A percentile compares a stretch with the other conserved stretches of the same genome.
phyloP scores from a whole-genome alignment of 2,797 vertebrate species.

The Xerus rutilus region DNA sequence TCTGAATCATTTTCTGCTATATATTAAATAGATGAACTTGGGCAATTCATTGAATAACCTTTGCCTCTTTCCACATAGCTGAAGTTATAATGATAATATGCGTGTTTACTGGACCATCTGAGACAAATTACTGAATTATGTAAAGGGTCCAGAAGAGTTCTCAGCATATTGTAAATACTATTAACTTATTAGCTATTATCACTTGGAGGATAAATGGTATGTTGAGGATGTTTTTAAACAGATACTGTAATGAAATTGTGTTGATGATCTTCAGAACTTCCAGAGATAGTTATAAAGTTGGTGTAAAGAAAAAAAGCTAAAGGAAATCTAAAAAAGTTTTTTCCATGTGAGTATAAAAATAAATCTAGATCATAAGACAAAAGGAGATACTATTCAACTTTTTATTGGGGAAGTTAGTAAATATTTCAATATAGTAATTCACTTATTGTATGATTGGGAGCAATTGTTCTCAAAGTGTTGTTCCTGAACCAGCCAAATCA shows the following conservation, averaged over 20 bases:
- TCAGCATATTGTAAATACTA: not conserved
- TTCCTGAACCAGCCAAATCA: not conserved
- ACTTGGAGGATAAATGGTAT: not conserved
- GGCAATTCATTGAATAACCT: not conserved
- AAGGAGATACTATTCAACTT: not conserved
- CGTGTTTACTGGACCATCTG: not conserved
- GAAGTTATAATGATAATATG: not conserved
- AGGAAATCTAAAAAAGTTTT: not conserved
- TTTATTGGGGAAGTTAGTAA: not conserved
- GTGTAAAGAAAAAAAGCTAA: not conserved
- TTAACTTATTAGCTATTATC: not conserved
- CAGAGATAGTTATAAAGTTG: not conserved
- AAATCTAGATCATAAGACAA: not conserved
- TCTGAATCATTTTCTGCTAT: not conserved
- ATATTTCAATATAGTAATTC: not conserved
- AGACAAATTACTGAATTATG: not conserved
- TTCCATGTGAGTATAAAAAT: not conserved
- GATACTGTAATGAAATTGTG: not conserved
- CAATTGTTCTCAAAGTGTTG: not conserved
- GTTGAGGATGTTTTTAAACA: not conserved
- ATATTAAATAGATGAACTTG: not conserved
- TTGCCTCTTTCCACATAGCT: not conserved
- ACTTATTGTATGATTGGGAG: not conserved
- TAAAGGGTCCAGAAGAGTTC: not conserved
- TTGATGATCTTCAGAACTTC: not conserved